phyloP scores from a whole-genome alignment of 2,888 invertebrate genomes.

The Zele albiditarsus region DNA sequence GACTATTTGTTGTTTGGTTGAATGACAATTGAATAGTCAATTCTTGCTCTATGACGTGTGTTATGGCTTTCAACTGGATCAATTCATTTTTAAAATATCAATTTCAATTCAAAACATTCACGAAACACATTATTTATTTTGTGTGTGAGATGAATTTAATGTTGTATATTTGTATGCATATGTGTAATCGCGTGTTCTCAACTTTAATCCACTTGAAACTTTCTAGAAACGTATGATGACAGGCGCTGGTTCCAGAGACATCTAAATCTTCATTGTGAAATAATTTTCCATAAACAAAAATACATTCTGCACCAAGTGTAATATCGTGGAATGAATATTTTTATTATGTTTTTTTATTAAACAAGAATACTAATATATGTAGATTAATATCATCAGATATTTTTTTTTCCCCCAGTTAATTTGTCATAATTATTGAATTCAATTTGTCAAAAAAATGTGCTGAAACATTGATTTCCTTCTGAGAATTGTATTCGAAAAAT shows the following conservation, averaged over 20 bases:
- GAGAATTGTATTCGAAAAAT: too few relatives aligned
- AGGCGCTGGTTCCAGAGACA: background rate
- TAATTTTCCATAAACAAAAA: background rate
- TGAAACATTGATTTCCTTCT: too few relatives aligned
- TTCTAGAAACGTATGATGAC: background rate
- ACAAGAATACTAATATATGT: background rate
- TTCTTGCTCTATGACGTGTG: background rate
- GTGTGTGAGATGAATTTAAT: conserved; percentile 15
- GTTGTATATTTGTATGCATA: conserved; percentile 1
- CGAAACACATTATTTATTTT: conserved; percentile 1
- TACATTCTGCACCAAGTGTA: too few relatives aligned
- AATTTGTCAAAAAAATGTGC: too few relatives aligned
- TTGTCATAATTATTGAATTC: too few relatives aligned
- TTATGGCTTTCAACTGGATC: background rate
- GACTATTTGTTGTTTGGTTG: background rate
- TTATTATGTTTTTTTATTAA: too few relatives aligned
- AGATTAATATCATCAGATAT: too few relatives aligned
- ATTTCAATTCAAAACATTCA: too few relatives aligned
- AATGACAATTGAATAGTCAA: background rate
- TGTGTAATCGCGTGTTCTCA: background rate
- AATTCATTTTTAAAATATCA: background rate
- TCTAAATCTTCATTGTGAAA: conserved; percentile 2
- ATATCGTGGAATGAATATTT: background rate
- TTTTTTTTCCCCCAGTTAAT: too few relatives aligned
- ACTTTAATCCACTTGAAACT: conserved; percentile 16